Evolutionary conservation across 2,888 invertebrate genomes (phyloP), one percentile per base, ranked within the genome.

Genomic region (Acanthosepion esculentum): DNA sequence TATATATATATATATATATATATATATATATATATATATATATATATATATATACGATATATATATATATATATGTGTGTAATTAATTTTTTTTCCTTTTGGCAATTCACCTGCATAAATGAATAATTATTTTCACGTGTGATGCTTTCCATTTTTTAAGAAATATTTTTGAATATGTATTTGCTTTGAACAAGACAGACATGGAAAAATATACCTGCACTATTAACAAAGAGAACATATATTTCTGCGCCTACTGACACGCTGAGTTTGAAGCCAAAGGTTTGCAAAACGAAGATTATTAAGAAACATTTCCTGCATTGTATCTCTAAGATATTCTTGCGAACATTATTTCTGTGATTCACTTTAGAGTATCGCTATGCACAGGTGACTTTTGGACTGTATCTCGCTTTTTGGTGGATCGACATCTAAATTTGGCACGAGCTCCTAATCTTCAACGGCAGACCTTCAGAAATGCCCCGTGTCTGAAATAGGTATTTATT

Each of bases 1-100:
- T 29, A 64, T 26, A 64, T 29, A 64, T 29, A 64, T 5, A 64
- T 29, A n/a, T 29, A 78, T 29, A n/a, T 78, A n/a, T 78, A n/a
- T 78, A 78, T 78, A 78, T 78, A 78, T 78, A 78, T 78, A 78
- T 78, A 78, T 78, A 78, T 78, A 78, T 78, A 78, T 78, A 78
- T 78, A 78, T 78, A 78, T 78, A 78, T 78, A 78, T 78, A 78
- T 78, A 78, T n/a, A n/a, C 0, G 18, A 55, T 78, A 8, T 78
- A 10, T n/a, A 10, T 64, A 8, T 64, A 26, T 64, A 26, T 26
- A 12, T 59, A 59, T 59, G 20, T 64, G 29, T 64, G 29, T 64
- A 64, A 4, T 7, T 26, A 64, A 64, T 64, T 64, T 78, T n/a
- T 15, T 33, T 7, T 78, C 12, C 78, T 15, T n/a, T 15, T n/a